Evolutionary conservation across 2,888 invertebrate species (phyloP).

Genomic region (Xylota segnis): DNA sequence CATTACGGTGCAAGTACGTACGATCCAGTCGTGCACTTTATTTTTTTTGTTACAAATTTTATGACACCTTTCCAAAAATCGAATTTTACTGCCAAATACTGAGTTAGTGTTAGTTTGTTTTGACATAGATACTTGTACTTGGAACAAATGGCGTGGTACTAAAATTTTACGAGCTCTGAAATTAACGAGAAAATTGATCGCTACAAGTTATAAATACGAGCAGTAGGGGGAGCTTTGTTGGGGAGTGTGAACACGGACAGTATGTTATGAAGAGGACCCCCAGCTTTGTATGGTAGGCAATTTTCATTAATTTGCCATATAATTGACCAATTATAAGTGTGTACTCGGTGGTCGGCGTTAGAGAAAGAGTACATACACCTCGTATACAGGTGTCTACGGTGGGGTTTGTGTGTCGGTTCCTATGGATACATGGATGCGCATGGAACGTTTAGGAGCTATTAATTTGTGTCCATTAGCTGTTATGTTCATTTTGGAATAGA

Average conservation of each 20-base stretch:
- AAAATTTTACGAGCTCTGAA: conserved; percentile 41
- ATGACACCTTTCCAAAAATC: conserved; percentile 37
- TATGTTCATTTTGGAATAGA: neutral
- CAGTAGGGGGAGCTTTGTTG: neutral
- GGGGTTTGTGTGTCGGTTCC: neutral
- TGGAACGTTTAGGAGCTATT: conserved; percentile 6
- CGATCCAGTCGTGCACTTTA: too few relatives aligned
- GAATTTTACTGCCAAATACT: conserved; percentile 35
- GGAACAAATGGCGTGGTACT: conserved; percentile 26
- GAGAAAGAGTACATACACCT: neutral
- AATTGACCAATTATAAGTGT: conserved; percentile 45
- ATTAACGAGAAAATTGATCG: conserved; percentile 42
- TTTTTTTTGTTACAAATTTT: conserved; percentile 29
- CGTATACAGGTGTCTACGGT: conserved; percentile 13
- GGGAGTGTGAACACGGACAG: neutral
- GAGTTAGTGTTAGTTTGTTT: conserved; percentile 18
- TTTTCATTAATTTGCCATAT: conserved; percentile 41
- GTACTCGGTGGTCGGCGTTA: conserved; percentile 23
- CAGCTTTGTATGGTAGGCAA: conserved; percentile 20
- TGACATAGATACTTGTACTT: conserved; percentile 30
- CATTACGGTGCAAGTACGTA: too few relatives aligned
- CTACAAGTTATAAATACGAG: neutral
- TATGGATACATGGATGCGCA: conserved; percentile 9
- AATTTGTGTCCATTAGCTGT: conserved; percentile 19
- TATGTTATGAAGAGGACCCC: neutral